Base-by-base conservation (phyloP, 2,888 invertebrate species). In the Tanypteryx hageni region DNA sequence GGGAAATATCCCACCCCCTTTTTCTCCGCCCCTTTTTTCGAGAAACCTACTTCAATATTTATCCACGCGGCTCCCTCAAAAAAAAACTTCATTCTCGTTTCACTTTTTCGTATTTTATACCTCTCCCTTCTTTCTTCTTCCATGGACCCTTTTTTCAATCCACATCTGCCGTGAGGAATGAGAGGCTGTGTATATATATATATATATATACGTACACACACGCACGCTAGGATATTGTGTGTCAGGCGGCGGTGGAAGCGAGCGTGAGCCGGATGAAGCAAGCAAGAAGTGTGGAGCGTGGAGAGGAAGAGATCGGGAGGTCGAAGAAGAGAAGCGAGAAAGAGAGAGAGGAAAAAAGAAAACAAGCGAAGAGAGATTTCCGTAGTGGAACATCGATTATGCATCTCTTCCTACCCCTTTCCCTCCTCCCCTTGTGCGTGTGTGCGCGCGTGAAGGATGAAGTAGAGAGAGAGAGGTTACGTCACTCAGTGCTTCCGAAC, bases 361-460 rank as follows among this genome's bases (percentile, higher is more conserved):
- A 76, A 76, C 22, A 27, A 76, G 76, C 13, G 76, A 76, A 22
- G 27, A 76, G 64, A 64, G 64, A 64, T 64, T 76, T 76, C 76
- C 76, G 76, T 76, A 76, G 76, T 16, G 61, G 68, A 68, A 22
- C 76, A 76, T 76, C 76, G 76, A 76, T 76, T 76, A 76, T 76
- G 76, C 27, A 76, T 76, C 76, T n/a, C 44, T 44, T 5, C 5
- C 1, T 44, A 44, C 5, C 1, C 44, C 44, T 5, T 5, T 44
- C 5, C 5, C 44, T 44, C 44, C 5, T 5, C 44, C 44, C 44
- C 44, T 44, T 44, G 5, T 44, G 44, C 44, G 44, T 44, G 44
- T 44, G 44, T 44, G 44, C 44, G 44, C 44, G 44, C 44, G 44
- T 44, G 44, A 44, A 5, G 44, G 44, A 44, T 44, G 44, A 44